Evolutionary conservation across 2,113 vertebrate genomes (phyloP).

Genomic region (Halcyon senegalensis): DNA sequence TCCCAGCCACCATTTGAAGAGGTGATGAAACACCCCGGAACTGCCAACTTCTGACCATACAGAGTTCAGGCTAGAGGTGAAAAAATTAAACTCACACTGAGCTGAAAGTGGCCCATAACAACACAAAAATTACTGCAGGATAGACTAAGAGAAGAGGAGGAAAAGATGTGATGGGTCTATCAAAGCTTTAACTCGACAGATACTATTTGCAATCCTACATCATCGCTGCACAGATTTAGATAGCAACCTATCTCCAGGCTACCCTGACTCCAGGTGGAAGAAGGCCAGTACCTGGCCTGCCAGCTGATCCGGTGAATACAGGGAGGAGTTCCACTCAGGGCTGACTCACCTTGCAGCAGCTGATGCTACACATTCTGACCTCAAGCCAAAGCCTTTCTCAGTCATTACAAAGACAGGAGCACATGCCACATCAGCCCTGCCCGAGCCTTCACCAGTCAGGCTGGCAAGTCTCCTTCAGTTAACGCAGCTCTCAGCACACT

Average conservation of each 20-base stretch:
- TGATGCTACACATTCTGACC: neutral
- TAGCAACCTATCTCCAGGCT: neutral
- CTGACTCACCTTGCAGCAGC: neutral
- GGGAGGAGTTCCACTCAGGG: neutral
- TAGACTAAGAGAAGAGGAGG: neutral
- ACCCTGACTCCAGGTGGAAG: neutral
- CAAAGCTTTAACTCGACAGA: neutral
- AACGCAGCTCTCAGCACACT: rapidly evolving
- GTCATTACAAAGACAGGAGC: neutral
- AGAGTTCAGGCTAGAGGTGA: neutral
- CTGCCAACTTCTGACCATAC: neutral
- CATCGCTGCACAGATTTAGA: neutral
- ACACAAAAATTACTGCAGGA: neutral
- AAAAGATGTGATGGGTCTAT: neutral
- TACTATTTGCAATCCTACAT: neutral
- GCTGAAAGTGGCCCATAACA: neutral
- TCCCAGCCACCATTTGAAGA: neutral
- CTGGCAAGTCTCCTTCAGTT: neutral
- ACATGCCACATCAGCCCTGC: rapidly evolving
- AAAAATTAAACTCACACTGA: neutral
- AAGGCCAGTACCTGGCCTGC: neutral
- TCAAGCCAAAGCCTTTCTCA: neutral
- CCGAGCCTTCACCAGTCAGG: neutral
- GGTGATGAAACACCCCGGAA: neutral
- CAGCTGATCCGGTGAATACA: neutral